Evolutionary conservation across 2,888 invertebrate genomes (phyloP).

Genomic region (Xestia sexstrigata): DNA sequence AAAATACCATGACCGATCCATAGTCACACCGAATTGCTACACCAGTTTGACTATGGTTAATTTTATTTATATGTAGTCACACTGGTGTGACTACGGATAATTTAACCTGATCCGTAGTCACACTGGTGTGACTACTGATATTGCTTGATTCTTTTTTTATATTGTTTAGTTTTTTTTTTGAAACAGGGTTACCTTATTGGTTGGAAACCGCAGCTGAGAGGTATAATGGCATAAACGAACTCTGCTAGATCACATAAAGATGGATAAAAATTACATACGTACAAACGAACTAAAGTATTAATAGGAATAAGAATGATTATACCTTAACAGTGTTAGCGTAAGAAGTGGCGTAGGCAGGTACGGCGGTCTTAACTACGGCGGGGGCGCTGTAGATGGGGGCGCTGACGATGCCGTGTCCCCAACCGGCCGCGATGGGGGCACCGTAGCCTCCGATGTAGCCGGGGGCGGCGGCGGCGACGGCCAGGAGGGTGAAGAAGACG

Average conservation of each 20-base stretch:
- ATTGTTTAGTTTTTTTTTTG: background rate
- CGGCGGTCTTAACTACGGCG: conserved; percentile 86
- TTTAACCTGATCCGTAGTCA: too few relatives aligned
- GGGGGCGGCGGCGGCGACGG: conserved; percentile 85
- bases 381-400: conserved; percentile 85
- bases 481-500: conserved; percentile 87
- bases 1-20: too few relatives aligned
- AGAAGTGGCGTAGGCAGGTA: conserved; percentile 91
- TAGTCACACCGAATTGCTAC: too few relatives aligned
- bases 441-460: conserved; percentile 83
- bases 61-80: too few relatives aligned
- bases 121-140: too few relatives aligned
- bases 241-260: background rate
- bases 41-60: too few relatives aligned
- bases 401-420: conserved; percentile 75
- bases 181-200: background rate
- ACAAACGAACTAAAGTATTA: background rate
- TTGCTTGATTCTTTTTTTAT: background rate
- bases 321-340: conserved; percentile 92
- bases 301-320: conserved; percentile 53
- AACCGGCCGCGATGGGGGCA: conserved; percentile 74
- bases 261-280: too few relatives aligned
- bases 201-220: background rate
- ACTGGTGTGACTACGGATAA: too few relatives aligned
- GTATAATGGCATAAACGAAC: background rate